These are phyloP conservation scores for Zoanthus solanderi DNA, from an alignment of 92 coral and sea anemone species.

Conservation along the genomic window DNA sequence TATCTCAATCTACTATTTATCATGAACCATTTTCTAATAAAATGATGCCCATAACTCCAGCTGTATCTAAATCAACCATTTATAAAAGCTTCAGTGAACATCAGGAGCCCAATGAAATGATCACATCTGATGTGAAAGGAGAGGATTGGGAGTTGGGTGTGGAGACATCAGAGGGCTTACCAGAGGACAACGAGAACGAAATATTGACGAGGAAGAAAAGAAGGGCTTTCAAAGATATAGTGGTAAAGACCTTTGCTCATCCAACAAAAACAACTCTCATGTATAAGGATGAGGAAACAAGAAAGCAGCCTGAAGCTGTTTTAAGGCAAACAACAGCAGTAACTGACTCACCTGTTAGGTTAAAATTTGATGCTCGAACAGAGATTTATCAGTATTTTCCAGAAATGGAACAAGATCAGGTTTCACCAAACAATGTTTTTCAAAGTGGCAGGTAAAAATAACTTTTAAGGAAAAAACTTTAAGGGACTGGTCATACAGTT, in stretches of 20 bases:
- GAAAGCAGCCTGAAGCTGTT: constrained; percentile 23
- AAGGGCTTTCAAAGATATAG: neutral
- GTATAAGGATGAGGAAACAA: constrained; percentile 20
- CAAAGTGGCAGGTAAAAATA: constrained; percentile 15
- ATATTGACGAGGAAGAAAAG: neutral
- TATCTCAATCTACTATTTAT: constrained; percentile 43
- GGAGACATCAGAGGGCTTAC: neutral
- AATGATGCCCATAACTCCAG: constrained; percentile 76
- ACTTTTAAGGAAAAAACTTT: too few relatives aligned
- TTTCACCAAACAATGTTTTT: neutral
- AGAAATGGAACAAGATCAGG: neutral
- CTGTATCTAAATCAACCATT: constrained; percentile 78
- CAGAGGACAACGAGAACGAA: neutral
- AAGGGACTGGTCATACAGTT: too few relatives aligned
- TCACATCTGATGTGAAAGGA: constrained; percentile 5
- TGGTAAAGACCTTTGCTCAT: constrained; percentile 1
- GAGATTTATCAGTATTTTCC: constrained; percentile 31
- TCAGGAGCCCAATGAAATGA: constrained; percentile 56
- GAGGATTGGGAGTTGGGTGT: constrained; percentile 29
- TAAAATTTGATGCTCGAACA: constrained; percentile 17
- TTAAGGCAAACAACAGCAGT: constrained; percentile 5
- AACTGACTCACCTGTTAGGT: neutral
- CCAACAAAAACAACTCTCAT: constrained; percentile 21
- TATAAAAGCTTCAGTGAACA: constrained; percentile 64
- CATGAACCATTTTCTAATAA: constrained; percentile 39